A percentile compares a stretch with the other conserved stretches of the same genome.
Conservation (phyloP, 1,140 invertebrate species). For the Ruditapes philippinarum region DNA sequence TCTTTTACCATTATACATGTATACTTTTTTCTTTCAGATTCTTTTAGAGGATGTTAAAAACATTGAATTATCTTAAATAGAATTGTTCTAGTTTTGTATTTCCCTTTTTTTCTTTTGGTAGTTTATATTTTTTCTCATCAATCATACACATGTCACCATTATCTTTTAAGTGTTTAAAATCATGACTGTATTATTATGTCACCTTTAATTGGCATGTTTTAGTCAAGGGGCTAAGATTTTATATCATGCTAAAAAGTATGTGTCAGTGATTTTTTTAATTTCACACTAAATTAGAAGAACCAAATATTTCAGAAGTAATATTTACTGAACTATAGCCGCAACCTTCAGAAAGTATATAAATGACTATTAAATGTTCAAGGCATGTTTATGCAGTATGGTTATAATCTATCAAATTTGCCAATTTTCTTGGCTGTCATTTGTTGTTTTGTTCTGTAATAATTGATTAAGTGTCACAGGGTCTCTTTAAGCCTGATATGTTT, state of each 20-base stretch:
- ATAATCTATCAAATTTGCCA: constrained; percentile 2
- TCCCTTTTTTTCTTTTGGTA: no score
- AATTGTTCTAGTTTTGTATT: no score
- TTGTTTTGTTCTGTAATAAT: constrained; percentile 7
- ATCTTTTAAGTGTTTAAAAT: no score
- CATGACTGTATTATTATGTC: no score
- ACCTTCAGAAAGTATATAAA: background rate
- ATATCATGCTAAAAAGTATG: background rate
- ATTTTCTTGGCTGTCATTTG: constrained; percentile 16
- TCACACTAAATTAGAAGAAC: background rate
- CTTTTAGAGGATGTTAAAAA: no score
- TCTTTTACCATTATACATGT: no score
- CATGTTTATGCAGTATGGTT: background rate
- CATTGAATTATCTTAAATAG: no score
- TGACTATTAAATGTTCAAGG: background rate
- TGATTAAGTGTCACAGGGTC: background rate
- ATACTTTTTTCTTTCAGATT: no score
- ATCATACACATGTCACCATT: no score
- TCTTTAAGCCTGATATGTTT: background rate
- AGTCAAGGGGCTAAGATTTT: background rate
- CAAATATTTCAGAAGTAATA: background rate
- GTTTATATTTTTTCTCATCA: no score
- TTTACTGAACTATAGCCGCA: background rate
- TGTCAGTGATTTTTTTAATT: constrained; percentile 15
- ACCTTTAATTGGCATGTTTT: background rate